phyloP scores from a whole-genome alignment of 2,888 invertebrate species.

The Polia nebulosa region DNA sequence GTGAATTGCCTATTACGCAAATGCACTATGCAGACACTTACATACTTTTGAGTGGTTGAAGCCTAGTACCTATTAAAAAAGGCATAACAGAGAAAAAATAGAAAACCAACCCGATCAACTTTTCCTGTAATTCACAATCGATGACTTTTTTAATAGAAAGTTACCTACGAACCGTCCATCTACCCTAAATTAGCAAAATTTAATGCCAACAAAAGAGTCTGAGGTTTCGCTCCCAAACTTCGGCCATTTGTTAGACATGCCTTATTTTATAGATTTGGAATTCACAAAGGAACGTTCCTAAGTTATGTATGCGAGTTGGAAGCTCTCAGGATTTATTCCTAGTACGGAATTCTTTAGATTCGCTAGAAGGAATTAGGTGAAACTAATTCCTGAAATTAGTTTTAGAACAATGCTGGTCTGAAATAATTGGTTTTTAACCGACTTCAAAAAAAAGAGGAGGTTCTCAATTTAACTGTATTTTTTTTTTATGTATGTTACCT shows the following conservation, averaged over 20 bases:
- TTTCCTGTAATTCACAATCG: conserved; percentile 8
- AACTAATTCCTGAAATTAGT: conserved; percentile 47
- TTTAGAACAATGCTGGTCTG: conserved; percentile 32
- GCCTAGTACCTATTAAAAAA: no score
- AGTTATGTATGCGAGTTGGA: conserved; percentile 53
- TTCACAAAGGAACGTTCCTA: conserved; percentile 51
- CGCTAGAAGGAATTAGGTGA: conserved; percentile 34
- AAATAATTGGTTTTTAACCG: conserved; percentile 34
- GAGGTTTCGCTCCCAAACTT: conserved; percentile 46
- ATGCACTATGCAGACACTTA: no score
- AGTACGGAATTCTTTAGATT: conserved; percentile 39
- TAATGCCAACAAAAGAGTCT: conserved; percentile 58
- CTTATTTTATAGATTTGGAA: conserved; percentile 59
- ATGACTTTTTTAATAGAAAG: conserved; percentile 31
- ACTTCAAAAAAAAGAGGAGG: no score
- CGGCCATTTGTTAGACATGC: conserved; percentile 49
- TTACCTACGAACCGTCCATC: conserved; percentile 7
- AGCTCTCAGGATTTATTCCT: conserved; percentile 52
- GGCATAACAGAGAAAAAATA: no score
- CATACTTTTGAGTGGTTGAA: no score
- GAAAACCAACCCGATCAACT: no score
- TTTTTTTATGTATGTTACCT: no score
- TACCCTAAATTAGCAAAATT: conserved; percentile 45
- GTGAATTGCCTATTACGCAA: no score
- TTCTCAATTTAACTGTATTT: no score